Evolutionary conservation across 2,888 invertebrate genomes (phyloP).

Genomic region (Polyommatus iphigenia): DNA sequence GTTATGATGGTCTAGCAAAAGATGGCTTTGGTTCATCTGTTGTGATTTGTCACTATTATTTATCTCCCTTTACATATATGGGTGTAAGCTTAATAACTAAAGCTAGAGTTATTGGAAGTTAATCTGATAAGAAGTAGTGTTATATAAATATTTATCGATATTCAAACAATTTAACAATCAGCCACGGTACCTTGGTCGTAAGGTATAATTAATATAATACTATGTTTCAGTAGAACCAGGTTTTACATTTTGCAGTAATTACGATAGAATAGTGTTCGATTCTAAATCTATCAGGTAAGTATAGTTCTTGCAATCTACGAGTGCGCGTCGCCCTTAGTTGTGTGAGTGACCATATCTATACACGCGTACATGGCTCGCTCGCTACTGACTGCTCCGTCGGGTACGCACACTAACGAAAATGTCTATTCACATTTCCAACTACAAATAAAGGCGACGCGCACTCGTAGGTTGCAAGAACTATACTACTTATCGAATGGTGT

Average conservation of each 20-base stretch:
- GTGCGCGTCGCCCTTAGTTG: too few species aligned
- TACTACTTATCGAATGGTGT: not conserved
- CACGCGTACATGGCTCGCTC: too few species aligned
- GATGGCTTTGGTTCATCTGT: too few species aligned
- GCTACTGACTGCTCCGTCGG: too few species aligned
- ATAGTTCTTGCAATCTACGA: too few species aligned
- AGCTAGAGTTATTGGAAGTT: not conserved
- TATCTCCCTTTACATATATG: not conserved
- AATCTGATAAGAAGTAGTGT: not conserved
- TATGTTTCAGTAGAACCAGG: not conserved
- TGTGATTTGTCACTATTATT: not conserved
- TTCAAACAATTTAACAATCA: conserved; percentile 21
- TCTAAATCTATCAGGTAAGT: not conserved
- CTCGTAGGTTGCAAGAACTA: too few species aligned
- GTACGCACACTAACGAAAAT: too few species aligned
- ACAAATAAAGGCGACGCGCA: too few species aligned
- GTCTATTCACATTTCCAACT: too few species aligned
- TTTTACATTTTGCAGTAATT: conserved; percentile 8
- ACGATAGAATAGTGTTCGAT: not conserved
- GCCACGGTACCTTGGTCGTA: not conserved
- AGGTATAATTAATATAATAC: conserved; percentile 4
- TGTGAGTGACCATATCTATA: too few species aligned
- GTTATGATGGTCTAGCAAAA: too few species aligned
- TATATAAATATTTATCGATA: conserved; percentile 10
- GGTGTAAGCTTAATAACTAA: not conserved